Base-by-base conservation (phyloP, 2,888 invertebrate species). In the Brassicogethes aeneus region DNA sequence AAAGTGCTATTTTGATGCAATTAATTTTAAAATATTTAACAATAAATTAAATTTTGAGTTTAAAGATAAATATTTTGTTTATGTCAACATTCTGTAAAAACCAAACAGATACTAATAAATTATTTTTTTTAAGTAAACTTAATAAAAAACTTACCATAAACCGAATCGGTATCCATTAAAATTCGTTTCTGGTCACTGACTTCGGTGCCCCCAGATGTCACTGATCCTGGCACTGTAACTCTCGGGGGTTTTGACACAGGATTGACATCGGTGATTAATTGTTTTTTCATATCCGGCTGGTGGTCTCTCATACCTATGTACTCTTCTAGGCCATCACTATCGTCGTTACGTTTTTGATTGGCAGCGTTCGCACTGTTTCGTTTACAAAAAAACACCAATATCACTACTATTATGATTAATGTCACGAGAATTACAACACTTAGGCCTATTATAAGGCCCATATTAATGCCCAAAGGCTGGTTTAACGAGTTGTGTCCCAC, bases 231-330 rank as follows among this genome's bases (percentile, higher is more conserved):
- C 44, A 87, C 86, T 50, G 83, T 84, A 45, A 86, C 74, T 36
- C 88, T 71, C 3, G 87, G 86, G 0, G 88, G 86, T 59, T 90
- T 89, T 43, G 84, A 83, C 13, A 89, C 83, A 0, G 88, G 88
- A 68, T 89, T 88, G 16, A 88, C 85, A 38, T 87, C 84, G 2
- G 85, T 84, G 48, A 90, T 81, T 36, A 89, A 69, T 47, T 86
- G 85, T 65, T 90, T 89, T 61, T 88, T 87, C 74, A 88, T 86
- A 61, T 90, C 89, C 42, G 82, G 79, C 2, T 84, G 82, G 1
- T 85, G 83, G 1, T 82, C 82, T 61, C 85, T 84, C 43, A 85
- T 75, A 54, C 82, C 73, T 8, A 85, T 80, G 49, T 83, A 65
- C 43, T 67, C 66, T 29, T 60, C 65, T 3, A 65, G 63, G 31